Conservation (phyloP, 2,888 invertebrate genomes). For the Torymus aiolomorphi region DNA sequence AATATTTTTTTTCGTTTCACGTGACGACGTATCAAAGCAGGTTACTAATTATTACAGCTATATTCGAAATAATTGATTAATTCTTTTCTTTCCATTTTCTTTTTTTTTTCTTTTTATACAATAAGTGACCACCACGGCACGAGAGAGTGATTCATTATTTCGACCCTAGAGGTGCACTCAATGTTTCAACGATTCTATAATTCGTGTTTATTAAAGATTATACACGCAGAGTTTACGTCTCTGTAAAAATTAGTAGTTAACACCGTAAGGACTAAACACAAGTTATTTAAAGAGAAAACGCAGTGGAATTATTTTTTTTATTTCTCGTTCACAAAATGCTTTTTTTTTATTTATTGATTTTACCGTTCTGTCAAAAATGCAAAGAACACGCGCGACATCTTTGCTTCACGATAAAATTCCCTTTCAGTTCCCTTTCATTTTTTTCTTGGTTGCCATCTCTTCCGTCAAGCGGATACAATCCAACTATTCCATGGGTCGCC, state of each 20-base stretch:
- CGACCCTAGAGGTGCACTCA: constrained; percentile 28
- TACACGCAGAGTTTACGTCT: constrained; percentile 47
- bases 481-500: constrained; percentile 60
- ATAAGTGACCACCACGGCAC: constrained; percentile 48
- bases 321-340: constrained; percentile 23
- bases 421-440: constrained; percentile 31
- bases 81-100: constrained; percentile 37
- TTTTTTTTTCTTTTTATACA: constrained; percentile 36
- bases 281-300: constrained; percentile 49
- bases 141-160: constrained; percentile 48
- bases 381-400: constrained; percentile 41
- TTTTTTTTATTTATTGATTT: constrained; percentile 12
- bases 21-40: constrained; percentile 58
- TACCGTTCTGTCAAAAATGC: constrained; percentile 42
- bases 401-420: constrained; percentile 58
- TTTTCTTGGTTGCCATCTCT: constrained; percentile 59
- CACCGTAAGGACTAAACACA: constrained; percentile 52
- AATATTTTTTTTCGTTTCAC: constrained; percentile 52
- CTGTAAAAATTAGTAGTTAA: constrained; percentile 51
- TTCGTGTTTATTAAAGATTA: constrained; percentile 34
- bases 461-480: constrained; percentile 68
- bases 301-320: constrained; percentile 25
- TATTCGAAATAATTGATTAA: constrained; percentile 52
- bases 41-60: constrained; percentile 56
- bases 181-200: constrained; percentile 26